Evolutionary conservation across 2,797 vertebrate genomes (phyloP), one percentile per base, ranked within the genome.

Genomic region (Lateolabrax maculatus): DNA sequence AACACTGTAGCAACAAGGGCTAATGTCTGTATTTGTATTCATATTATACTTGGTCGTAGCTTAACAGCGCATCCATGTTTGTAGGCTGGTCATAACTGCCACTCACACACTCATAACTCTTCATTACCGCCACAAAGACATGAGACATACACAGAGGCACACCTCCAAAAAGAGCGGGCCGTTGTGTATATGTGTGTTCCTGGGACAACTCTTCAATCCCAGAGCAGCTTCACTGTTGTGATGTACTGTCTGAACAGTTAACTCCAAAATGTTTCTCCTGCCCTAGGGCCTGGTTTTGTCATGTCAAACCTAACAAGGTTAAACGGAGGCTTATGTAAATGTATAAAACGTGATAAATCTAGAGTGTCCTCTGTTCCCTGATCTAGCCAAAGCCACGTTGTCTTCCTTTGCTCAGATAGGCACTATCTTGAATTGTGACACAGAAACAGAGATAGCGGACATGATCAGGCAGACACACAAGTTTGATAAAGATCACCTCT

Each of bases 41-140:
- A 72, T 82, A 86, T 84, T 87, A 81, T 74, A 68, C 43, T 71
- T 67, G 65, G 63, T 81, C 48, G 60, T 68, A 65, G 56, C 72
- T 72, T 90, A 88, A 90, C 79, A 82, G 84, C 80, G 75, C 53
- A 79, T 87, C 70, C 75, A 51, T 91, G 84, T 89, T 91, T 93
- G 68, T 70, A 71, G 78, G 83, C 76, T 72, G 58, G 71, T 90
- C 86, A 91, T 93, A 87, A 87, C 75, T 68, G 85, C 83, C 74
- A 74, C 73, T 83, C 58, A 71, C 43, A 70, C 63, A 51, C 77
- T 82, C 72, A 85, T 84, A 88, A 74, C 65, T 91, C 84, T 88
- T 87, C 81, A 91, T 93, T 93, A 92, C 21, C 31, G 78, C 81
- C 88, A 85, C 80, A 88, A 88, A 75, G 67, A 79, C 79, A 75